A percentile compares a stretch with the other conserved stretches of the same genome.
Evolutionary conservation across 2,113 vertebrate species (phyloP).

Genomic region (Entomyzon cyanotis): DNA sequence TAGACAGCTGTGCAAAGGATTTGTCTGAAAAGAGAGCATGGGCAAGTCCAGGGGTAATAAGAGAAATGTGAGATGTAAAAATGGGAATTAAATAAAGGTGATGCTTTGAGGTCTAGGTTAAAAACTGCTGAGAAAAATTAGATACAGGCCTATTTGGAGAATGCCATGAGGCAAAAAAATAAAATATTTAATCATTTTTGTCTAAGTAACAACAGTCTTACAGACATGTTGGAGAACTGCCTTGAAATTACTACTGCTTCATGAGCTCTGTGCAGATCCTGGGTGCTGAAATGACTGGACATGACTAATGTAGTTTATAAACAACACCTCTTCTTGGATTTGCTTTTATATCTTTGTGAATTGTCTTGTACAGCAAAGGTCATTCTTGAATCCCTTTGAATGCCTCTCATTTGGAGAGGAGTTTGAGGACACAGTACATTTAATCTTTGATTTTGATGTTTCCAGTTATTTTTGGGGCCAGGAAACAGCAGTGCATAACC

Average conservation of each 20-base stretch:
- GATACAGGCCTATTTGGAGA: background rate
- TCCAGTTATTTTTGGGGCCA: slow-evolving; percentile 32
- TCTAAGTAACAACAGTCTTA: background rate
- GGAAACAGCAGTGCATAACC: slow-evolving; percentile 1
- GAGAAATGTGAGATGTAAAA: background rate
- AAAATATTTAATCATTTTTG: background rate
- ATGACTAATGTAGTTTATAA: background rate
- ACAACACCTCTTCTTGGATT: background rate
- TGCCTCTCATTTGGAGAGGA: background rate
- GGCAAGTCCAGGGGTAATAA: background rate
- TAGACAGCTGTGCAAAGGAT: background rate
- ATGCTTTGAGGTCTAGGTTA: background rate
- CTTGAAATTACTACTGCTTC: background rate
- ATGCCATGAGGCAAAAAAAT: background rate
- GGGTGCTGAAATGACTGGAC: background rate
- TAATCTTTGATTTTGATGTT: slow-evolving; percentile 11
- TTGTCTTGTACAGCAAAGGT: background rate
- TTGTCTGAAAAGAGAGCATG: background rate
- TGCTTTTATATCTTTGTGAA: background rate
- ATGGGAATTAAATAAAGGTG: background rate
- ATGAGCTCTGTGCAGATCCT: background rate
- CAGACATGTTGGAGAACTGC: background rate
- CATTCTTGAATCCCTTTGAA: slow-evolving; percentile 1
- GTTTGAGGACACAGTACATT: background rate
- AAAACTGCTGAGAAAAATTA: background rate